Base-by-base conservation (phyloP, 2,113 vertebrate genomes). In the Elephas maximus region DNA sequence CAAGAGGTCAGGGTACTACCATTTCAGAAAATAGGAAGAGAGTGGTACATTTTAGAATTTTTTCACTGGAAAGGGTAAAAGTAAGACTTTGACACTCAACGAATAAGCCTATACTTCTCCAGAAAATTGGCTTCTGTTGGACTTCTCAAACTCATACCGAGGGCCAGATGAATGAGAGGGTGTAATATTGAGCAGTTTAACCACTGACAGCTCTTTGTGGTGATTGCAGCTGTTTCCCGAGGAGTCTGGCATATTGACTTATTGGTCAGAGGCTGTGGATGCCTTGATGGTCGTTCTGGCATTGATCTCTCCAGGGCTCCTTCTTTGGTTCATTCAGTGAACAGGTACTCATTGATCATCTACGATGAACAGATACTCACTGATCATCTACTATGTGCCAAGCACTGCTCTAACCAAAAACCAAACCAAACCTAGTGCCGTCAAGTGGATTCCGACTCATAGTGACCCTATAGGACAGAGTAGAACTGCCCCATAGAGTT, bases 81-180 rank as follows among this genome's bases (percentile, higher is more conserved):
- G 51, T 7, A 12, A 62, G 62, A 45, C 53, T 45, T 4, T 14
- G 63, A 63, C 8, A 17, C 6, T 57, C 23, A 33, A 73, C 37
- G n/a, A 83, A 37, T 44, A 44, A 48, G 11, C 30, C 1, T 88
- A 17, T n/a, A 6, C 37, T 60, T 44, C 9, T 20, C 63, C n/a
- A 15, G 51, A 90, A n/a, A 37, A 18, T 8, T 76, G 88, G 11
- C 79, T 30, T 76, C 51, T 23, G 4, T 41, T 44, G 44, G 14
- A 18, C n/a, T 2, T 53, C 41, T n/a, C 67, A 6, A 24, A 11
- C 69, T 69, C 4, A 0, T 26, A 4, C 14, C 0, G 0, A 73
- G 51, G 71, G 33, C 30, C 41, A 1, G 1, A 1, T 45, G 60
- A 2, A 3, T n/a, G 37, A 60, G 73, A 7, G 10, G 1, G 5